Evolutionary conservation across 2,797 vertebrate genomes (phyloP).

Genomic region (Somateria mollissima): DNA sequence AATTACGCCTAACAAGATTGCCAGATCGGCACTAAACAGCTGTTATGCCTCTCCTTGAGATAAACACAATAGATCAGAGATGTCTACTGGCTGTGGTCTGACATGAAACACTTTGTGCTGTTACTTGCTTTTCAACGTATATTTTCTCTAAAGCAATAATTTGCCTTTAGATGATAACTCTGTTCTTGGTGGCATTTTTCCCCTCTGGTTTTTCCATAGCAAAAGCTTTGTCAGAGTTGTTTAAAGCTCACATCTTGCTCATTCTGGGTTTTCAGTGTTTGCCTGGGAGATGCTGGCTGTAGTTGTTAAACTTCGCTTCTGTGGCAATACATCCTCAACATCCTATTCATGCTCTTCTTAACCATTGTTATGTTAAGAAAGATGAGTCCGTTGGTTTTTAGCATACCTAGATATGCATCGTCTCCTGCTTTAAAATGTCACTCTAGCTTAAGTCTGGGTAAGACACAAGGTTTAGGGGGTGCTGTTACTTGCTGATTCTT

Average conservation of each 20-base stretch:
- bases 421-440: not conserved
- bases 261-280: not conserved
- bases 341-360: not conserved
- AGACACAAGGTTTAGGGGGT: not conserved
- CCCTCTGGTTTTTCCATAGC: not conserved
- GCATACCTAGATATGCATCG: not conserved
- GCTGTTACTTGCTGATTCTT: not conserved
- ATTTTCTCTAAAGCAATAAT: not conserved
- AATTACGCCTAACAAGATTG: not conserved
- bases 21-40: not conserved
- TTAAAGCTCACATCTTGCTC: not conserved
- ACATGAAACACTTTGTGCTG: not conserved
- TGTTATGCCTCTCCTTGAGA: slow-evolving; percentile 3
- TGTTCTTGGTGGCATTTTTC: not conserved
- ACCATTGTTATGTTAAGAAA: not conserved
- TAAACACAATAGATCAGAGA: not conserved
- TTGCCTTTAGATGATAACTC: not conserved
- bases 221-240: not conserved
- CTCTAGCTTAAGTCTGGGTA: not conserved
- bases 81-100: slow-evolving; percentile 2
- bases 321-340: not conserved
- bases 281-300: not conserved
- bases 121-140: not conserved
- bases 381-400: not conserved
- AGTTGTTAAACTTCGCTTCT: not conserved